Percentiles rank a stretch among this genome's conserved stretches.
phyloP scores from a whole-genome alignment of 2,888 invertebrate species.

The Idaea straminata region DNA sequence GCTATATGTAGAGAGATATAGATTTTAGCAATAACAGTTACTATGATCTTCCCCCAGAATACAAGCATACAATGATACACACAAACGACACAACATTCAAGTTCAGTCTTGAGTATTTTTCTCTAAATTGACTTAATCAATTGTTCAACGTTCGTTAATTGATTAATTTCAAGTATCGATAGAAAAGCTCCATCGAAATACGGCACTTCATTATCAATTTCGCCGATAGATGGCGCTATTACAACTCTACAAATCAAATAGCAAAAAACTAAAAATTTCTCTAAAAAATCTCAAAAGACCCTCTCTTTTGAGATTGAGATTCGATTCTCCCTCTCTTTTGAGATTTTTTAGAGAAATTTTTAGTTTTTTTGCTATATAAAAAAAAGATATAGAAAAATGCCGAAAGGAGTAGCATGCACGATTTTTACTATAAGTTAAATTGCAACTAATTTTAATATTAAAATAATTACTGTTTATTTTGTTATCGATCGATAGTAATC shows the following conservation, averaged over 20 bases:
- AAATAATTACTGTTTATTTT: no score
- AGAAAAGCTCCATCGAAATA: constrained; percentile 26
- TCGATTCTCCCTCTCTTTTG: no score
- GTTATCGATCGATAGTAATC: no score
- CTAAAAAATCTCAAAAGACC: background rate
- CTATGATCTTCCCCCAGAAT: background rate
- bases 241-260: background rate
- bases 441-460: no score
- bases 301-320: no score
- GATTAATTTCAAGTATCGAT: constrained; percentile 27
- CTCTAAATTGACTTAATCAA: constrained; percentile 69
- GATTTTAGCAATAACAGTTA: background rate
- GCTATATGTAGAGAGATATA: background rate
- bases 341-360: no score
- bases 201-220: background rate
- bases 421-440: no score
- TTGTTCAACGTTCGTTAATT: constrained; percentile 45
- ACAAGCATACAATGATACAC: constrained; percentile 14
- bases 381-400: no score
- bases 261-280: background rate
- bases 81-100: constrained; percentile 49
- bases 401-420: no score
- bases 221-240: background rate
- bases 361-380: no score
- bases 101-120: constrained; percentile 70